Percentiles rank a stretch among this genome's conserved stretches.
Conservation (phyloP, 2,113 vertebrate genomes). For the Hydrochoerus hydrochaeris region DNA sequence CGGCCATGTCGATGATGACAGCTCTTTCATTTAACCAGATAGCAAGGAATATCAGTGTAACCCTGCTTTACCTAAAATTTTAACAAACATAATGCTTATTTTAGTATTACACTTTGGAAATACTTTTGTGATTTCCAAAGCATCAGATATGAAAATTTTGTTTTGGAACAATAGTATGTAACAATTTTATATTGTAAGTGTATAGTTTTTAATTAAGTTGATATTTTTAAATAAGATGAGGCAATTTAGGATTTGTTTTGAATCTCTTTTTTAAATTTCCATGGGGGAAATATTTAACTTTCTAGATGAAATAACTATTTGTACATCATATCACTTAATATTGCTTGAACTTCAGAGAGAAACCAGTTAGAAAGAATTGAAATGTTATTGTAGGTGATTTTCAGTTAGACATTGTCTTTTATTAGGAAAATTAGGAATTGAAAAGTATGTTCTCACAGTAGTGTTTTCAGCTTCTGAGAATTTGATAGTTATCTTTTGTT, state of each 20-base stretch:
- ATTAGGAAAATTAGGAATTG: not conserved
- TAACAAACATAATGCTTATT: not conserved
- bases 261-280: not conserved
- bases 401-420: not conserved
- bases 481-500: not conserved
- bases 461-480: not conserved
- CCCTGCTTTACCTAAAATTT: not conserved
- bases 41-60: too few relatives aligned
- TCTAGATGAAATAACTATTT: not conserved
- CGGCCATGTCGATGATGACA: not conserved
- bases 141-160: not conserved
- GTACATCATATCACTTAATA: not conserved
- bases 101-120: not conserved
- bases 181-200: not conserved
- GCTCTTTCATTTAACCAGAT: not conserved
- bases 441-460: not conserved
- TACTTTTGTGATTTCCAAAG: constrained; percentile 18
- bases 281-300: not conserved
- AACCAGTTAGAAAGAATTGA: not conserved
- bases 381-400: not conserved
- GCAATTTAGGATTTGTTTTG: not conserved
- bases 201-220: not conserved
- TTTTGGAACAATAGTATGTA: not conserved
- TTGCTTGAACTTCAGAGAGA: not conserved
- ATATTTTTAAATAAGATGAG: not conserved